Base-by-base conservation (phyloP, 1,140 invertebrate species). In the Brachystomella parvula region DNA sequence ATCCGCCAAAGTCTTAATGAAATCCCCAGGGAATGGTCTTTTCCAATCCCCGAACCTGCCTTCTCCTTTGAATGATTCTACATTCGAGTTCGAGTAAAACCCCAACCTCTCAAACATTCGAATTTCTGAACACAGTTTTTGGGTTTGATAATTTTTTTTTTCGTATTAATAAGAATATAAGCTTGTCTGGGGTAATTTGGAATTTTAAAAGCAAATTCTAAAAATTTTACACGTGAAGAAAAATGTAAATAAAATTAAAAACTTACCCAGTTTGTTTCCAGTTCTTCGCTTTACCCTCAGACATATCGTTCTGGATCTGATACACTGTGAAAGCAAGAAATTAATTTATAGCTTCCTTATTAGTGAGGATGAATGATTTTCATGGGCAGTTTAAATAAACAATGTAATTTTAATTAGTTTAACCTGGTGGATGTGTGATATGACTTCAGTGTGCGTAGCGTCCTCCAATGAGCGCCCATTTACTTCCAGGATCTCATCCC, bases 401-500 rank as follows among this genome's bases (percentile, higher is more conserved):
- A 53, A 53, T 15, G 15, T 3, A 39, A 26, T 39, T 28, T 59
- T 59, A 59, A 29, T 29, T 53, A 64, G 12, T 30, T 68, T 73
- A 78, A 95, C 92, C 86, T 94, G 87, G 79, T 95, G 90, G 78
- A 96, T 95, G 78, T 96, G 90, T 56, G 89, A 87, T 74, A 94
- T 90, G 74, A 94, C 89, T 81, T 95, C 90, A 0, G 87, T 85
- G 76, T 92, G 86, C 64, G 89, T 87, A 75, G 89, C 89, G 77
- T 94, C 89, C 75, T 94, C 90, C 73, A 96, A 79, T 47, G 86
- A 88, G 64, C 87, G 87, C 71, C 93, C 94, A 79, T 97, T 97
- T 56, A 96, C 91, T 81, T 96, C 92, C 78, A 96, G 82, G 76
- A 96, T 96, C 80, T 96, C 94, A 81, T 96, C 94, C 58, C 89